Base-by-base conservation (phyloP, 2,797 vertebrate genomes). In the Delichon dasypus region DNA sequence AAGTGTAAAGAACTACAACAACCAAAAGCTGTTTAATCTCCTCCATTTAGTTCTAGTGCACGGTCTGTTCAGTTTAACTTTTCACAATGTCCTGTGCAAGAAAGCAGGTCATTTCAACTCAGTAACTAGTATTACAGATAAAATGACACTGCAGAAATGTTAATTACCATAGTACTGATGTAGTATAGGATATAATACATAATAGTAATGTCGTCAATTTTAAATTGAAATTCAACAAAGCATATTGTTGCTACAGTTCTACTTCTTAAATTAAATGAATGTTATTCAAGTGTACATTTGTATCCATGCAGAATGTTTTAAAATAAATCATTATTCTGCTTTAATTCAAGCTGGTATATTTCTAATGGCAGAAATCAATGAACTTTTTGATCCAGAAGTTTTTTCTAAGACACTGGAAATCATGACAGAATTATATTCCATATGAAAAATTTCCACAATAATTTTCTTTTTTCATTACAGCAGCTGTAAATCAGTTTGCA, bases 171-270 rank as follows among this genome's bases (percentile, higher is more conserved):
- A 86, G 86, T 93, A 95, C 97, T 95, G 96, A 96, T 97, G 96
- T 95, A 92, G 79, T 79, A 66, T 72, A 85, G 90, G 88, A 94
- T 97, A 94, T 97, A 97, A 98, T 97, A 97, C 95, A 97, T 97
- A 98, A 98, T 92, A 98, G 96, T 96, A 93, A 96, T 95, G 94
- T 90, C 82, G 94, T 97, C 97, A 97, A 97, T 97, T 97, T 97
- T 94, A 97, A 97, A 98, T 96, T 97, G 97, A 97, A 98, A 96
- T 95, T 97, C 97, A 98, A 85, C 94, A 97, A 97, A 98, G 97
- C 96, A 95, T 98, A 96, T 95, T 91, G 92, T 83, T 95, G 90
- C 93, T 94, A 88, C 54, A 89, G 42, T 92, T 95, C 79, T 91
- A 91, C 85, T 96, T 88, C 95, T 96, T 96, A 96, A 96, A 94